phyloP scores from a whole-genome alignment of 2,113 vertebrate genomes.

The Chaetodon trifascialis region DNA sequence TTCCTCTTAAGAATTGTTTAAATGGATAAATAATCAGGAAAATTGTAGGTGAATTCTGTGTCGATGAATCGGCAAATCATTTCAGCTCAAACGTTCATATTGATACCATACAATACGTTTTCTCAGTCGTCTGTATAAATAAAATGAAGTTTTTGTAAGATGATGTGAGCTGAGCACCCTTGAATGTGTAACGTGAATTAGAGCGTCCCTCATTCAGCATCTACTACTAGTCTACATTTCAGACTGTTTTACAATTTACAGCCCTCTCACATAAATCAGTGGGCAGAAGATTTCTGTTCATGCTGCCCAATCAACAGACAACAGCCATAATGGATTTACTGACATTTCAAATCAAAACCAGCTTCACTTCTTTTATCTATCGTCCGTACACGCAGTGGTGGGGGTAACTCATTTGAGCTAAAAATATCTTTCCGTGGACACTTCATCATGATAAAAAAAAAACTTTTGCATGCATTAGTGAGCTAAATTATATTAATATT shows the following conservation, averaged over 20 bases:
- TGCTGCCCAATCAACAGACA: neutral
- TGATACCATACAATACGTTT: neutral
- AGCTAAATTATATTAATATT: conserved; percentile 57
- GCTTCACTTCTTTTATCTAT: neutral
- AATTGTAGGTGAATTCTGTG: neutral
- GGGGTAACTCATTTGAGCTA: conserved; percentile 8
- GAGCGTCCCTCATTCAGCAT: neutral
- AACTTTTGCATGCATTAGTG: conserved; percentile 34
- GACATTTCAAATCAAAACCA: neutral
- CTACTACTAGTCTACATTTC: neutral
- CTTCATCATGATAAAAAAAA: conserved; percentile 7
- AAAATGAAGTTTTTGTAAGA: neutral
- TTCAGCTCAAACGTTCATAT: neutral
- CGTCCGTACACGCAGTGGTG: neutral
- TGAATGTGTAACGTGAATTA: neutral
- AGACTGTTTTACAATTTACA: neutral
- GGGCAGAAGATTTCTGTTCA: neutral
- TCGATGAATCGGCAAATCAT: neutral
- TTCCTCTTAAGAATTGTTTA: too few species aligned
- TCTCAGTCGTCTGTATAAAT: neutral
- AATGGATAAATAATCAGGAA: neutral
- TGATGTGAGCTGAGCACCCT: neutral
- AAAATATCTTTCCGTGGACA: conserved; percentile 35
- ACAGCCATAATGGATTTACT: neutral
- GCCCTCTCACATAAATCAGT: neutral